phyloP scores from a whole-genome alignment of 2,113 vertebrate genomes.

The Bombycilla garrulus region DNA sequence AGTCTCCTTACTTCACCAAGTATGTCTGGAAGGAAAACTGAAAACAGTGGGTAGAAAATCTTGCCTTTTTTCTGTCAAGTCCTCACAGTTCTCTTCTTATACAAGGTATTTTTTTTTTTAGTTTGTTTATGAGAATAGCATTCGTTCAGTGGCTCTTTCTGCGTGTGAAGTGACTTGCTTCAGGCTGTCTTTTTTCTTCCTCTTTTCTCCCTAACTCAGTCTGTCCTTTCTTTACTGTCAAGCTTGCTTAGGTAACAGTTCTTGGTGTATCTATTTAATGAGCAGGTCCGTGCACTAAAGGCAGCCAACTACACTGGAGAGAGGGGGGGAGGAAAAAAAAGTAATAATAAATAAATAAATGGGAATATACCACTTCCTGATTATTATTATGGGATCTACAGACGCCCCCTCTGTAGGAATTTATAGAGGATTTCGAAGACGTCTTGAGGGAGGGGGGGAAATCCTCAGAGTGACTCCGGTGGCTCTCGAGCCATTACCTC shows the following conservation, averaged over 20 bases:
- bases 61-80: conserved; percentile 78
- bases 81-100: conserved; percentile 76
- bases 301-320: conserved; percentile 73
- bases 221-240: conserved; percentile 67
- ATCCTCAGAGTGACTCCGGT: conserved; percentile 43
- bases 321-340: background rate
- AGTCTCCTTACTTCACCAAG: conserved; percentile 85
- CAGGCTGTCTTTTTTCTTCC: conserved; percentile 71
- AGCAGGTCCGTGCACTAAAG: conserved; percentile 78
- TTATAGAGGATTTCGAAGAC: conserved; percentile 35
- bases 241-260: conserved; percentile 83
- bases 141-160: conserved; percentile 79
- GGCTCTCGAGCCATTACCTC: conserved; percentile 51
- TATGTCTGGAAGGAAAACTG: conserved; percentile 80
- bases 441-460: background rate
- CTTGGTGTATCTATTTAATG: conserved; percentile 82
- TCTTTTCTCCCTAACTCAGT: conserved; percentile 59
- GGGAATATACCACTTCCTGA: conserved; percentile 44
- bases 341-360: conserved; percentile 53
- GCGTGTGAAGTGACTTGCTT: conserved; percentile 78
- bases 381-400: conserved; percentile 39
- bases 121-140: conserved; percentile 79
- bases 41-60: conserved; percentile 77
- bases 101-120: conserved; percentile 69
- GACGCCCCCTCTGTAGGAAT: conserved; percentile 59